Evolutionary conservation across 2,888 invertebrate genomes (phyloP).

Genomic region (Odiellus spinosus): DNA sequence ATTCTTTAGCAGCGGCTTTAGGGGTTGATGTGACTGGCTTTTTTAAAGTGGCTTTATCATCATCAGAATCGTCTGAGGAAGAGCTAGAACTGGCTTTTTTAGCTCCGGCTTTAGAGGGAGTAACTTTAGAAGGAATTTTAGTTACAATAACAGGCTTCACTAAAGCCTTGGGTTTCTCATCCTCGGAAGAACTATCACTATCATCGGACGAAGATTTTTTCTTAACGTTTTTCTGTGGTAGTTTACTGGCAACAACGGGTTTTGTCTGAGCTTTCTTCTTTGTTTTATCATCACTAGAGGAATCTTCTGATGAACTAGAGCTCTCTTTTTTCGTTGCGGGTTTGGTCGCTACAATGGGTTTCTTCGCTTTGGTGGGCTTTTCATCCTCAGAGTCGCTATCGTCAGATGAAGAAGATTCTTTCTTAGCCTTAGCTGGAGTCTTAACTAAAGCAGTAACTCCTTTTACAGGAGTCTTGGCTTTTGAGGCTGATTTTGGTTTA

Average conservation of each 20-base stretch:
- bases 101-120: conserved; percentile 9
- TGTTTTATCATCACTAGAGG: conserved; percentile 24
- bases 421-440: not conserved
- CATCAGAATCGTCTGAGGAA: conserved; percentile 1
- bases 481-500: not conserved
- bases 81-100: not conserved
- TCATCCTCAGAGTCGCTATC: too few relatives aligned
- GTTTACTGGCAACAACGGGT: not conserved
- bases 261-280: conserved; percentile 12
- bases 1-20: not conserved
- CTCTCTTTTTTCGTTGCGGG: conserved; percentile 18
- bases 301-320: conserved; percentile 26
- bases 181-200: conserved; percentile 4
- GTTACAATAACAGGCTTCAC: too few relatives aligned
- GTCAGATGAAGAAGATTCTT: not conserved
- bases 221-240: conserved; percentile 1
- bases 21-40: not conserved
- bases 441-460: conserved; percentile 1
- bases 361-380: not conserved
- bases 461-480: conserved; percentile 2
- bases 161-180: not conserved
- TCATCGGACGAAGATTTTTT: conserved; percentile 10
- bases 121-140: not conserved
- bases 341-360: conserved; percentile 18
- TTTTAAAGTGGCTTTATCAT: conserved; percentile 6